Evolutionary conservation across 1,140 invertebrate genomes (phyloP), one percentile per base, ranked within the genome.

Genomic region (Whitmania pigra): DNA sequence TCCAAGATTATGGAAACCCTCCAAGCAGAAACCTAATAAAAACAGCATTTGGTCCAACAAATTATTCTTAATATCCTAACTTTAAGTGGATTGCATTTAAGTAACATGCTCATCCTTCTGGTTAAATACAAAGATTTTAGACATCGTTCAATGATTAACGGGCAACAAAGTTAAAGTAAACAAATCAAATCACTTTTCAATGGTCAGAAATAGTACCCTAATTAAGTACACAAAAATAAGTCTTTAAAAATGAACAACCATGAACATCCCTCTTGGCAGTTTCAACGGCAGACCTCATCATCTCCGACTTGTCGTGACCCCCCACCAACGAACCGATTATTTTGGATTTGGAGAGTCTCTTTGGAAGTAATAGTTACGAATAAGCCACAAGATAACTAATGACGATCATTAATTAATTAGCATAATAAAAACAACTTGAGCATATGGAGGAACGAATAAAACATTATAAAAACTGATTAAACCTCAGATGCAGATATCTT

Each of bases 1-100:
- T 49, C 88, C 86, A 81, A 89, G 88, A 71, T 84, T 86, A 77
- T 90, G 88, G 72, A 93, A 87, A 72, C 91, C 91, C 79, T 92
- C 89, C 53, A 93, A 85, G 0, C 90, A 82, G 81, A 87, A 90
- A 63, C 91, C 89, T 81, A n/a, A 63, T 13, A 63, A 63, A 63
- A 63, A n/a, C 57, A 63, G 22, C 11, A 18, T 11, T 63, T n/a
- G 9, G 15, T 11, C 20, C 22, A 25, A 18, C 11, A 63, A 63
- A 63, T 25, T 63, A 20, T 63, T 25, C 11, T 7, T 63, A 17
- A 63, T 57, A n/a, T 57, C 2, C 54, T 4, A 57, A 57, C 25
- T 3, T n/a, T 57, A 57, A 57, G 9, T 57, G 25, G 5, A 57
- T 36, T 36, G 31, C 6, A 36, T 36, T 36, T 36, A 36, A 36